These are phyloP conservation scores for Beris morrisii DNA, from an alignment of 2,888 invertebrate species.

Conservation along the genomic window DNA sequence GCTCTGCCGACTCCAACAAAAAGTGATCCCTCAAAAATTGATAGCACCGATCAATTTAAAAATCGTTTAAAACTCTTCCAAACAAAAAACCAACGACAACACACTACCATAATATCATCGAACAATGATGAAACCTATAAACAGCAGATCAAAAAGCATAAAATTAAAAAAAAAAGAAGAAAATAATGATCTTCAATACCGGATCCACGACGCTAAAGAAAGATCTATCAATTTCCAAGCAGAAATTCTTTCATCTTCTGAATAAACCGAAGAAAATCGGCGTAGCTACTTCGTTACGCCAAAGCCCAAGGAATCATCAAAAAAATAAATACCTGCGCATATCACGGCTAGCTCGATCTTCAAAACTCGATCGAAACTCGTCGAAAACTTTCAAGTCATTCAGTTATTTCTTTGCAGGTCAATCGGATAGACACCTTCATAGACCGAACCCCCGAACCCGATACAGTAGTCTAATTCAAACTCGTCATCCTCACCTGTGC, in stretches of 20 bases:
- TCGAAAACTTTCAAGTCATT: conserved; percentile 15
- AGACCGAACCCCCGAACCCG: background rate
- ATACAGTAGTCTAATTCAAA: conserved; percentile 22
- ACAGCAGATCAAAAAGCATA: conserved; percentile 15
- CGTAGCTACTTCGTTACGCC: conserved; percentile 38
- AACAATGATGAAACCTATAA: conserved; percentile 3
- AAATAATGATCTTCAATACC: conserved; percentile 16
- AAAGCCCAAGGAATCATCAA: conserved; percentile 9
- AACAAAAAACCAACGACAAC: too few species aligned
- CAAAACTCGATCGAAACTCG: background rate
- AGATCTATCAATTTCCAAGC: conserved; percentile 27
- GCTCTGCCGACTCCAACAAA: too few species aligned
- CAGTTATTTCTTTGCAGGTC: conserved; percentile 12
- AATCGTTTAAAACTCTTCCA: too few species aligned
- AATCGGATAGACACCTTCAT: conserved; percentile 15
- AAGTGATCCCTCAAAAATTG: too few species aligned
- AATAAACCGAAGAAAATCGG: conserved; percentile 29
- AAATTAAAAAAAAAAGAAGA: conserved; percentile 19
- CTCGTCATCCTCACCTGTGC: conserved; percentile 31
- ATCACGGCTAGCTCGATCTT: too few species aligned
- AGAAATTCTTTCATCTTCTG: conserved; percentile 12
- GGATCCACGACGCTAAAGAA: background rate
- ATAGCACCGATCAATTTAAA: too few species aligned
- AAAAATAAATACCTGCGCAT: background rate
- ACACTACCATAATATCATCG: too few species aligned